Conservation (phyloP, 2,113 vertebrate species). For the Ictalurus furcatus region DNA sequence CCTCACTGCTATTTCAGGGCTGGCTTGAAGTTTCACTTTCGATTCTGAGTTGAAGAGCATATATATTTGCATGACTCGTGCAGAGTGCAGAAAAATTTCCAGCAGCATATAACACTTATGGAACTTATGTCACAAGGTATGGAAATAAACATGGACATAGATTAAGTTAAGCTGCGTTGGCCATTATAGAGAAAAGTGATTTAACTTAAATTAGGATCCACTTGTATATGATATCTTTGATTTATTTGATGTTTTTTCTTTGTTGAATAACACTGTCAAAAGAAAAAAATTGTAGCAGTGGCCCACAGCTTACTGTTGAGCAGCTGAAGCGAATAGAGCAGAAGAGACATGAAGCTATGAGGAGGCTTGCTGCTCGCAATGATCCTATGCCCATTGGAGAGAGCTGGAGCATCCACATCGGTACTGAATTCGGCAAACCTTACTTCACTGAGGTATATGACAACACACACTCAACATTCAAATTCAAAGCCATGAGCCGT, state of each 20-base stretch:
- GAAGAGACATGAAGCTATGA: constrained; percentile 76
- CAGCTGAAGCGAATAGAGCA: constrained; percentile 76
- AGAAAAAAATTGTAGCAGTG: not conserved
- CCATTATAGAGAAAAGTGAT: not conserved
- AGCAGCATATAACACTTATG: not conserved
- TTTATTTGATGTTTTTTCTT: not conserved
- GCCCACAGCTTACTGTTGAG: constrained; percentile 68
- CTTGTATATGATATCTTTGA: not conserved
- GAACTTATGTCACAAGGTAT: constrained; percentile 32
- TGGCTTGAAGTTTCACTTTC: constrained; percentile 45
- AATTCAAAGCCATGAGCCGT: not conserved
- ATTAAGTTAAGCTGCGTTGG: not conserved
- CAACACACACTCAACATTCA: not conserved
- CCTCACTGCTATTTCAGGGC: not conserved
- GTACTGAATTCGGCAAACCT: constrained; percentile 74
- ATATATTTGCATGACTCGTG: constrained; percentile 38
- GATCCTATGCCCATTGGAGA: constrained; percentile 72
- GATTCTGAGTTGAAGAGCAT: constrained; percentile 7
- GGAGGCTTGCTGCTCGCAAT: constrained; percentile 70
- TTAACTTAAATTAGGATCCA: not conserved
- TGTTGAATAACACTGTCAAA: not conserved
- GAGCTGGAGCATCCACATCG: constrained; percentile 73
- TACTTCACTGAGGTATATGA: constrained; percentile 75
- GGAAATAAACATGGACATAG: not conserved
- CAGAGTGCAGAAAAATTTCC: not conserved